These are phyloP conservation scores for Stratiolaelaps scimitus DNA, from an alignment of 1,140 invertebrate genomes.

Conservation along the genomic window DNA sequence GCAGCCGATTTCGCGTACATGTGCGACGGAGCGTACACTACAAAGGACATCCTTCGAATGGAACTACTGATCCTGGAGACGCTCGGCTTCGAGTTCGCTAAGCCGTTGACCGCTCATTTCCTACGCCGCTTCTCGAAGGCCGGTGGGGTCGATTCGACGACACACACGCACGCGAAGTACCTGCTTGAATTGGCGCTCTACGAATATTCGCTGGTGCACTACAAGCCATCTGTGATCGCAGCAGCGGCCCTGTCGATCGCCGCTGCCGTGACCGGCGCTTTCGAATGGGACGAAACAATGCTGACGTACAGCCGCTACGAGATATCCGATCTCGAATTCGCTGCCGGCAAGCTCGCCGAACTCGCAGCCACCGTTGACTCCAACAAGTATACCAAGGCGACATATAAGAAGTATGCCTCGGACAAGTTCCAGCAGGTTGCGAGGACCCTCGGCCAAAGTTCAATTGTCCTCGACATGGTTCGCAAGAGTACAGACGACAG, in stretches of 20 bases:
- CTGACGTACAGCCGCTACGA: too few species aligned
- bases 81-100: conserved; percentile 65
- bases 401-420: too few species aligned
- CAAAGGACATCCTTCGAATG: conserved; percentile 64
- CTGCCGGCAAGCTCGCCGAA: too few species aligned
- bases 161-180: conserved; percentile 81
- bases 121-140: conserved; percentile 69
- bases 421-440: too few species aligned
- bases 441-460: too few species aligned
- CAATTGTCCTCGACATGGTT: too few species aligned
- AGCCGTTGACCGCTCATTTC: conserved; percentile 75
- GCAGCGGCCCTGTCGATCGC: conserved; percentile 52
- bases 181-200: conserved; percentile 71
- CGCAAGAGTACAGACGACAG: too few species aligned
- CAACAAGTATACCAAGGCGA: too few species aligned
- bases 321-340: too few species aligned
- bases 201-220: conserved; percentile 66
- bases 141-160: conserved; percentile 47
- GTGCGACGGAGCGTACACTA: conserved; percentile 73
- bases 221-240: conserved; percentile 62
- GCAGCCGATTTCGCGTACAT: conserved; percentile 81
- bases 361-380: too few species aligned
- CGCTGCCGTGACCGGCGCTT: too few species aligned
- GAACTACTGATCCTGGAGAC: conserved; percentile 61
- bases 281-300: too few species aligned